Evolutionary conservation across 2,888 invertebrate genomes (phyloP).

Genomic region (Cyaniris semiargus): DNA sequence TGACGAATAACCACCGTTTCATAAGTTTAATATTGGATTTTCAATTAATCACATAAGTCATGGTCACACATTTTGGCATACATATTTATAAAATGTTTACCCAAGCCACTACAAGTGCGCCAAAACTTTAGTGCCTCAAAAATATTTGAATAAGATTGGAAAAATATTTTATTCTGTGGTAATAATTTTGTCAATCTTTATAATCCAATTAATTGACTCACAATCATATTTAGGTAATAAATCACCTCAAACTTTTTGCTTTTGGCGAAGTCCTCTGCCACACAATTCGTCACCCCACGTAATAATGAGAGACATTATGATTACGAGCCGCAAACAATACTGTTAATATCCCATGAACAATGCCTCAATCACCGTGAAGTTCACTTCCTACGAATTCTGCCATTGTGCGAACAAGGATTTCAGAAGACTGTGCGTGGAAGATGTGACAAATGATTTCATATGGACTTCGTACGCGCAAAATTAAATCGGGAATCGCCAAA

Average conservation of each 20-base stretch:
- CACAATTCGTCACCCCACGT: conserved; percentile 51
- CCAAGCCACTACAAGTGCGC: neutral
- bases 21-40: neutral
- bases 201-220: neutral
- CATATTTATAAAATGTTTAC: neutral
- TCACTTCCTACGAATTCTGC: conserved; percentile 36
- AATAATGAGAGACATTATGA: conserved; percentile 68
- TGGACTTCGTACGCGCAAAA: neutral
- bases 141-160: neutral
- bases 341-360: conserved; percentile 73
- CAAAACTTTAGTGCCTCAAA: neutral
- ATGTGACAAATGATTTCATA: neutral
- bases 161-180: neutral
- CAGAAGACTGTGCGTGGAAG: neutral
- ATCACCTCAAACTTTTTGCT: neutral
- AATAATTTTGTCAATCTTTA: neutral
- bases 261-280: conserved; percentile 18
- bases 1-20: conserved; percentile 1
- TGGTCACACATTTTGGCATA: neutral
- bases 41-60: conserved; percentile 1
- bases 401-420: conserved; percentile 37
- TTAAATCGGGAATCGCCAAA: too few species aligned
- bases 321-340: conserved; percentile 73
- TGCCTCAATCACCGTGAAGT: conserved; percentile 66
- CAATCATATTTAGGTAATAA: neutral